Evolutionary conservation across 2,888 invertebrate species (phyloP).

Genomic region (Acrobeloides nanus): DNA sequence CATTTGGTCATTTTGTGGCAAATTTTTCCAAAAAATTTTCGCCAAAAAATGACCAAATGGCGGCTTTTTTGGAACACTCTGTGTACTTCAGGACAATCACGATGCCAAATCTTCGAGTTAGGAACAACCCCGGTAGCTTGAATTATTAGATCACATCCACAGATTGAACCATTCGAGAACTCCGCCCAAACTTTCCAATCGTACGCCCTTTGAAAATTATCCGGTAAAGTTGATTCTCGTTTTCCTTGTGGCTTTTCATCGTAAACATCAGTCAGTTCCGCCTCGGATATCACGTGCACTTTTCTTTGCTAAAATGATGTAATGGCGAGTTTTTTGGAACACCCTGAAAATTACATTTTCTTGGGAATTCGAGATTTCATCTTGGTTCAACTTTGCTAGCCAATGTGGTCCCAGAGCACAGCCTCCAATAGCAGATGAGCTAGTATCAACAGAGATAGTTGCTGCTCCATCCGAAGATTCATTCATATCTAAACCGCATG

Average conservation of each 20-base stretch:
- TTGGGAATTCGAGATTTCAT: too few species aligned
- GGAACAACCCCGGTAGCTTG: slow-evolving; percentile 85
- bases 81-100: slow-evolving; percentile 19
- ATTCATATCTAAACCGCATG: too few species aligned
- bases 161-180: slow-evolving; percentile 66
- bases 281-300: slow-evolving; percentile 55
- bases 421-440: too few species aligned
- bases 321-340: not conserved
- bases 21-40: too few species aligned
- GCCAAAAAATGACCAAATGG: too few species aligned
- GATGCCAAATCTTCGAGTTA: slow-evolving; percentile 36
- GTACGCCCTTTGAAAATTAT: not conserved
- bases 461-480: too few species aligned
- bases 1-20: too few species aligned
- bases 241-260: slow-evolving; percentile 4
- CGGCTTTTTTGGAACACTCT: too few species aligned
- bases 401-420: slow-evolving; percentile 95
- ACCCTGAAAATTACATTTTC: too few species aligned
- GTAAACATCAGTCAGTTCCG: slow-evolving; percentile 53
- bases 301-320: slow-evolving; percentile 24
- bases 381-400: slow-evolving; percentile 55
- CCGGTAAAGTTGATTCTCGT: slow-evolving; percentile 1
- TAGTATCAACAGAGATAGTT: too few species aligned
- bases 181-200: slow-evolving; percentile 67
- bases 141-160: slow-evolving; percentile 77